Percentiles rank a stretch among this genome's conserved stretches.
Conservation (phyloP, 2,888 invertebrate genomes). For the Parascotia fuliginaria region DNA sequence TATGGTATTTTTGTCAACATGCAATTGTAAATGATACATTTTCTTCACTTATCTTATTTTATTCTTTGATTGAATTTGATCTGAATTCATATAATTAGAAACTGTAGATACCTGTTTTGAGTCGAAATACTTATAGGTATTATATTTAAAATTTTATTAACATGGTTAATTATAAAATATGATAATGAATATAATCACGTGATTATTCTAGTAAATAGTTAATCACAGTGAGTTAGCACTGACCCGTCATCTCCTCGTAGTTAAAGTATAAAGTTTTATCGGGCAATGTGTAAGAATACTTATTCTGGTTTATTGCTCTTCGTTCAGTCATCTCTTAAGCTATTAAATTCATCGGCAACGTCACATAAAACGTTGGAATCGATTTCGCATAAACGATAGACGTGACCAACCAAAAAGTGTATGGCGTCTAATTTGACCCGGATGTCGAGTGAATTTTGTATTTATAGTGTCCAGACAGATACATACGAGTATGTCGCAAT, state of each 20-base stretch:
- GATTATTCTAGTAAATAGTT: background rate
- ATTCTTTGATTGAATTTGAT: too few species aligned
- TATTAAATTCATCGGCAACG: constrained; percentile 82
- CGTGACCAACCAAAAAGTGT: constrained; percentile 74
- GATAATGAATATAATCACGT: too few species aligned
- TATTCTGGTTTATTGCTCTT: constrained; percentile 79
- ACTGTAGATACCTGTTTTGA: too few species aligned
- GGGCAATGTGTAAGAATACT: constrained; percentile 81
- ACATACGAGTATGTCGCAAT: background rate
- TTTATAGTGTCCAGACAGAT: constrained; percentile 14
- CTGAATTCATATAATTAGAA: too few species aligned
- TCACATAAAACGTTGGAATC: constrained; percentile 81
- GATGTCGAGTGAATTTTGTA: constrained; percentile 51
- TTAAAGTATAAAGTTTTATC: constrained; percentile 74
- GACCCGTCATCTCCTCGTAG: constrained; percentile 52
- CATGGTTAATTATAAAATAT: too few species aligned
- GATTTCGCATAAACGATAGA: constrained; percentile 84
- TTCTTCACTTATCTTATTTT: too few species aligned
- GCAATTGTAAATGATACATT: too few species aligned
- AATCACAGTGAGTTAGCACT: constrained; percentile 46
- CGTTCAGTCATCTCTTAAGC: constrained; percentile 78
- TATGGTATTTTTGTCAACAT: too few species aligned
- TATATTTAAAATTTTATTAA: too few species aligned
- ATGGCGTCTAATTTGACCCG: constrained; percentile 70
- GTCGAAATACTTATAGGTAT: too few species aligned